Evolutionary conservation across 1,140 invertebrate species (phyloP), one percentile per base, ranked within the genome.

Genomic region (Helicoverpa armigera): DNA sequence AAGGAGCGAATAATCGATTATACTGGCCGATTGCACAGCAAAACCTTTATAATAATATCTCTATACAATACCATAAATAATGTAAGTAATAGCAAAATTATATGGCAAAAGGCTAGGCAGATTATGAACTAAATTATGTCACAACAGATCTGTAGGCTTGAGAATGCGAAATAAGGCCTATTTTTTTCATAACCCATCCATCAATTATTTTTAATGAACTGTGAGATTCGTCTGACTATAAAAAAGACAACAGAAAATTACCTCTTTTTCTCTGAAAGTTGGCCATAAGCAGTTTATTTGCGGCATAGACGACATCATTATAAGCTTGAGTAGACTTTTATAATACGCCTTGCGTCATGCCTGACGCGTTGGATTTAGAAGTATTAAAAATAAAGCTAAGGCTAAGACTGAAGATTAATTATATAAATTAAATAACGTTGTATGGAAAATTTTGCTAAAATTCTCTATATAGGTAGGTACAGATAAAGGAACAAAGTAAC

Each of bases 291-390:
- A 43, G 72, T 81, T 81, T 75, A 81, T 81, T 81, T 81, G 63
- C 61, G 60, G 72, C 72, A 23, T 48, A 76, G 72, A 69, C 79
- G 63, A 67, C 72, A 61, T 75, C 63, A 54, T 69, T 58, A 29
- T 81, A 76, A 69, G 72, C 79, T 75, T 65, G 63, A 69, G 79
- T 63, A 61, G 53, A 74, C 73, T 81, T 58, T 81, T 81, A 81
- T 81, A 81, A 75, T 69, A 56, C 70, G 58, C 14, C 63, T 81
- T 81, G 67, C 79, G 72, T 81, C 79, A 81, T n/a, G 69, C 63
- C n/a, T 67, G 79, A 58, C 70, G 70, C 61, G 51, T 54, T 35
- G 35, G 35, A 35, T 35, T 77, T 53, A 53, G 75, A 14, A 18
- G 23, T 65, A 67, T 67, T 69, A 70, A 79, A 69, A 70, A 79